Percentiles rank a stretch among this genome's conserved stretches.
Evolutionary conservation across 1,140 invertebrate genomes (phyloP).

Genomic region (Octopus bimaculoides): DNA sequence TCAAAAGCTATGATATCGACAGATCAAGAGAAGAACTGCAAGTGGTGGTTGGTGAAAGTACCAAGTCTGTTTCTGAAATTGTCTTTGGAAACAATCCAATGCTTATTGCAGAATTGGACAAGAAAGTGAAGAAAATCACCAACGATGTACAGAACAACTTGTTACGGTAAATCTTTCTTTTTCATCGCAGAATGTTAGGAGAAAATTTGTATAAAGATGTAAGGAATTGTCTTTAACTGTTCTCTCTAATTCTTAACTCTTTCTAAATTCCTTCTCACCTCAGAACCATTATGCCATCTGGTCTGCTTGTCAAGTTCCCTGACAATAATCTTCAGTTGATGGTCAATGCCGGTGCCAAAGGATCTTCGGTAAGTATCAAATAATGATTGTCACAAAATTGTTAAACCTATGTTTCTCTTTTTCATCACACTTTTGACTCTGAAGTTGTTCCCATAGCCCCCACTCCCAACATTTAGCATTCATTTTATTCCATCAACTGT

Average conservation of each 20-base stretch:
- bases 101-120: constrained; percentile 68
- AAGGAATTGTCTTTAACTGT: no score
- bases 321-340: constrained; percentile 95
- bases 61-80: background rate
- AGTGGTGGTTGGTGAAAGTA: constrained; percentile 54
- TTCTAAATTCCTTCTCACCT: constrained; percentile 20
- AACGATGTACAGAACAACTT: constrained; percentile 87
- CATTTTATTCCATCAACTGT: no score
- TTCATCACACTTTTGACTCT: no score
- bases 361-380: constrained; percentile 68
- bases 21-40: constrained; percentile 58
- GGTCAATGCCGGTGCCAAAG: constrained; percentile 98
- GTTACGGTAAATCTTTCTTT: constrained; percentile 65
- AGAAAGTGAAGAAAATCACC: constrained; percentile 79
- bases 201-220: no score
- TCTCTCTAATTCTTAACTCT: no score
- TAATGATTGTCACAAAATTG: background rate
- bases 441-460: no score
- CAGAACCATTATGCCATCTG: constrained; percentile 74
- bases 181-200: background rate
- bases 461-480: no score
- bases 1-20: constrained; percentile 66
- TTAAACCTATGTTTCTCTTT: no score
- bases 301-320: constrained; percentile 82
- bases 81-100: background rate